Evolutionary conservation across 2,113 vertebrate genomes (phyloP).

Genomic region (Panthera uncia): DNA sequence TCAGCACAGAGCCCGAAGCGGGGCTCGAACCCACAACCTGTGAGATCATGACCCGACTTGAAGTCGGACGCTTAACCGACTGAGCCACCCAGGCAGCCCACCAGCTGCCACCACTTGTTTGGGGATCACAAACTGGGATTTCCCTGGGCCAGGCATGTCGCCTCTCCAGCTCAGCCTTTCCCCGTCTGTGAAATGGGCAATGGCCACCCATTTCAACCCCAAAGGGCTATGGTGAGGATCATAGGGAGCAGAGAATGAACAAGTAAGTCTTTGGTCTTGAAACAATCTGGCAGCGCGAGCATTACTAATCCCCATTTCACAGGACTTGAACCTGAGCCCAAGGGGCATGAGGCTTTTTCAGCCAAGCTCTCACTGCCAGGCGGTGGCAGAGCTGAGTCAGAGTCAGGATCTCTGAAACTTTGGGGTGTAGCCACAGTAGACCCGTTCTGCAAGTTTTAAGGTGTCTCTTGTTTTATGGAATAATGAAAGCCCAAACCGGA

Average conservation of each 20-base stretch:
- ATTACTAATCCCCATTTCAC: not conserved
- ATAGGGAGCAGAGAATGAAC: not conserved
- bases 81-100: too few relatives aligned
- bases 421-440: not conserved
- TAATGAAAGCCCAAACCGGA: not conserved
- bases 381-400: not conserved
- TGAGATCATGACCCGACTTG: too few relatives aligned
- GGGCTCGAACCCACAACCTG: too few relatives aligned
- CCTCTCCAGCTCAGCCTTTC: not conserved
- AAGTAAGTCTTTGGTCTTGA: not conserved
- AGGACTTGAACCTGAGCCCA: not conserved
- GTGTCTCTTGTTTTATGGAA: not conserved
- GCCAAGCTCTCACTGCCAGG: not conserved
- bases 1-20: too few relatives aligned
- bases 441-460: not conserved
- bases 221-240: not conserved
- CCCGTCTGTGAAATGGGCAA: not conserved
- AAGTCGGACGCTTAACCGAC: too few relatives aligned
- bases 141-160: not conserved
- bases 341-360: not conserved
- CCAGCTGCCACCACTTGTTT: not conserved
- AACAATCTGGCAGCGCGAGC: not conserved
- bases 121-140: not conserved
- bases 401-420: not conserved
- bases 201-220: not conserved